These are phyloP conservation scores for Macroglossus sobrinus DNA, from an alignment of 2,113 vertebrate genomes.

Conservation along the genomic window DNA sequence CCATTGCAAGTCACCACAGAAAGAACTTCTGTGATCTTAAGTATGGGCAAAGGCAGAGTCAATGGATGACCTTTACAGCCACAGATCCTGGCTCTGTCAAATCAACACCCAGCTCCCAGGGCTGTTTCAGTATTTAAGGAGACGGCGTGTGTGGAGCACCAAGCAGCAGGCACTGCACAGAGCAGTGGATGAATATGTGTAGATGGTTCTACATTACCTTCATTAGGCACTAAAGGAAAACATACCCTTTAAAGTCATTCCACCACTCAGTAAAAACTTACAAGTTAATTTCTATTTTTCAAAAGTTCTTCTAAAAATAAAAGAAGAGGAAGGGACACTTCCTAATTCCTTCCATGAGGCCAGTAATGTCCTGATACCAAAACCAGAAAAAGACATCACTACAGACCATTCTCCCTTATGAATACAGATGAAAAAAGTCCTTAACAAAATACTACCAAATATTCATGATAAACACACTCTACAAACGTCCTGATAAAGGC, in stretches of 20 bases:
- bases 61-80: neutral
- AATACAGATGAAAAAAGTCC: neutral
- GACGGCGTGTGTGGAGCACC: neutral
- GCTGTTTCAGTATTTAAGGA: neutral
- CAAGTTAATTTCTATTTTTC: neutral
- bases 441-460: neutral
- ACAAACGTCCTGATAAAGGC: neutral
- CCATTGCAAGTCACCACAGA: too few relatives aligned
- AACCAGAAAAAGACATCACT: neutral
- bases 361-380: neutral
- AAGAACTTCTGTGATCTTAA: neutral
- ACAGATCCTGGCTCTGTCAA: neutral
- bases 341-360: neutral
- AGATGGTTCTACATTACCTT: too few relatives aligned
- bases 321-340: neutral
- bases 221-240: neutral
- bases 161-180: neutral
- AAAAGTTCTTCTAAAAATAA: neutral
- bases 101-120: neutral
- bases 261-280: neutral
- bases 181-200: accelerated
- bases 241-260: neutral
- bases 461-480: neutral
- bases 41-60: neutral
- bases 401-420: neutral